Evolutionary conservation across 2,888 invertebrate genomes (phyloP), one percentile per base, ranked within the genome.

Genomic region (Creontiades dilutus): DNA sequence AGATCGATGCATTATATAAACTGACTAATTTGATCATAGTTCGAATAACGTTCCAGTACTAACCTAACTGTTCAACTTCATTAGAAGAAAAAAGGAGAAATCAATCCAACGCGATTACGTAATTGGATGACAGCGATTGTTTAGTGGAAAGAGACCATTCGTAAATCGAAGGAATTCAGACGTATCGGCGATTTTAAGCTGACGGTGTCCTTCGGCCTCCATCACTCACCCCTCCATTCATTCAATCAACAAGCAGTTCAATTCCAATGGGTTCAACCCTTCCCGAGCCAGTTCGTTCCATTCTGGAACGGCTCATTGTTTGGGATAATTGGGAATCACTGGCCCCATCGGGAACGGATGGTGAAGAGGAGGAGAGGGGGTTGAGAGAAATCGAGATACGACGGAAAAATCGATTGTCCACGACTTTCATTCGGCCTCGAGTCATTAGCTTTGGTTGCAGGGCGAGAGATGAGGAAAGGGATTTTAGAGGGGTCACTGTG

Each of bases 341-440:
- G 68, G 68, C 23, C 68, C 23, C 19, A n/a, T 57, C 16, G n/a
- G 37, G 37, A 52, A 68, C 11, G 68, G 23, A 27, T 5, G 68
- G 68, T 0, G 27, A 7, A 37, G 37, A 37, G 37, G 37, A 37
- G 37, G 37, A 37, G 37, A 37, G 27, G 23, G 68, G 23, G 52
- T 52, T 52, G 11, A 68, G 68, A 23, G 68, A 68, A 68, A 68
- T 68, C 68, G 68, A 68, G 68, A 68, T 23, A 68, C 57, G 57
- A 57, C 68, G 68, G 68, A 68, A 19, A 61, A 68, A 68, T 23
- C 68, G 68, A 68, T 68, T 68, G 68, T 68, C 19, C 68, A 68
- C 19, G 68, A 68, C 68, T 68, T 68, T 68, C 68, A 23, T 68
- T 68, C 19, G 68, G 19, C 68, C 23, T 19, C 23, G 68, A 23